Evolutionary conservation across 2,888 invertebrate species (phyloP).

Genomic region (Cataglyphis altisquamis): DNA sequence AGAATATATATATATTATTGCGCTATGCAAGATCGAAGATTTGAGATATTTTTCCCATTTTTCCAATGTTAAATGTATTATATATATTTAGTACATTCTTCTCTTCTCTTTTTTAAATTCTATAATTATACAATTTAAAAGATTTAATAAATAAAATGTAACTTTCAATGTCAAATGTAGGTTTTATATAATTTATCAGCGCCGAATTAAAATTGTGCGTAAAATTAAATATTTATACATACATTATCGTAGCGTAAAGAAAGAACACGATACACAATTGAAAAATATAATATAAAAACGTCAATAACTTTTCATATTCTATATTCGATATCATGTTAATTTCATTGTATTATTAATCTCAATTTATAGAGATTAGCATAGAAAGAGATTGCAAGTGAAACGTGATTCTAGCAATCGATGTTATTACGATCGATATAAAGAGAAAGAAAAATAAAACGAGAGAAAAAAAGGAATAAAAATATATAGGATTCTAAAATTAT

Average conservation of each 20-base stretch:
- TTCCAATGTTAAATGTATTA: background rate
- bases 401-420: background rate
- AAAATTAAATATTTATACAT: background rate
- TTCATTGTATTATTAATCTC: background rate
- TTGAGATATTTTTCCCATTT: background rate
- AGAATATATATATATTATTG: background rate
- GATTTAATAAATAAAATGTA: background rate
- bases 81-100: background rate
- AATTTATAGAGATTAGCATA: background rate
- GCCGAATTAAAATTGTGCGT: background rate
- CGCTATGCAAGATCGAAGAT: background rate
- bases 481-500: background rate
- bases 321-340: background rate
- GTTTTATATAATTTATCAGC: background rate
- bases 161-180: background rate
- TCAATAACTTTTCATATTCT: background rate
- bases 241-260: background rate
- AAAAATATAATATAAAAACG: background rate
- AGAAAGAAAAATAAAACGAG: background rate
- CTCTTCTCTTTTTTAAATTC: background rate
- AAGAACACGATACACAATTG: background rate
- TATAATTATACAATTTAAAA: background rate
- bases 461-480: background rate
- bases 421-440: conserved; percentile 1
- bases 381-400: background rate